Percentiles rank a stretch among this genome's conserved stretches.
These are phyloP conservation scores for Dicrurus megarhynchus DNA, from an alignment of 2,113 vertebrate genomes.

Conservation along the genomic window DNA sequence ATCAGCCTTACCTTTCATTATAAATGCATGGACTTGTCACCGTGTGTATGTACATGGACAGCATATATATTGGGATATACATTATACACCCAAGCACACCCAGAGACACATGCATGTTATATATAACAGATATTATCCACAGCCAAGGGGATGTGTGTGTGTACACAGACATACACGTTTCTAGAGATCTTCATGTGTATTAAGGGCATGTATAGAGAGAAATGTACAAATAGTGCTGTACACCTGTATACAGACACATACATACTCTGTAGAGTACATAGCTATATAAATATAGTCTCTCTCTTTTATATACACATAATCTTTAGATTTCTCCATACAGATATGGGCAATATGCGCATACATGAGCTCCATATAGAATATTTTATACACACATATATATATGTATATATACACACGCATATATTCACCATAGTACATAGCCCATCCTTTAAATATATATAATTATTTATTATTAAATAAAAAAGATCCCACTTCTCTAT, in stretches of 20 bases:
- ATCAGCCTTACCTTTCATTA: background rate
- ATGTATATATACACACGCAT: fast-evolving
- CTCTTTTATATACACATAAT: background rate
- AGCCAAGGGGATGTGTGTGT: background rate
- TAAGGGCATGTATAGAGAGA: background rate
- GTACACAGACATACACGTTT: background rate
- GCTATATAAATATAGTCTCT: background rate
- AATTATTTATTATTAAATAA: background rate
- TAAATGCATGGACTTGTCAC: background rate
- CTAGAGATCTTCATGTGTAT: fast-evolving
- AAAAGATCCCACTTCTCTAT: background rate
- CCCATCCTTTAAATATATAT: background rate
- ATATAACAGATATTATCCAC: fast-evolving
- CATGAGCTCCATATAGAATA: background rate
- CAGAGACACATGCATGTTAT: fast-evolving
- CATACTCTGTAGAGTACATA: background rate
- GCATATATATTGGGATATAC: fast-evolving
- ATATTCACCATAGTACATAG: background rate
- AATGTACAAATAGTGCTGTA: background rate
- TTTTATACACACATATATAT: background rate
- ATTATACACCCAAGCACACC: background rate
- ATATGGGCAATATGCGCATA: background rate
- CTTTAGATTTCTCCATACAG: background rate
- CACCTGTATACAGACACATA: background rate
- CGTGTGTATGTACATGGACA: fast-evolving